phyloP scores from a whole-genome alignment of 2,888 invertebrate species.

The Drosophila leonis region DNA sequence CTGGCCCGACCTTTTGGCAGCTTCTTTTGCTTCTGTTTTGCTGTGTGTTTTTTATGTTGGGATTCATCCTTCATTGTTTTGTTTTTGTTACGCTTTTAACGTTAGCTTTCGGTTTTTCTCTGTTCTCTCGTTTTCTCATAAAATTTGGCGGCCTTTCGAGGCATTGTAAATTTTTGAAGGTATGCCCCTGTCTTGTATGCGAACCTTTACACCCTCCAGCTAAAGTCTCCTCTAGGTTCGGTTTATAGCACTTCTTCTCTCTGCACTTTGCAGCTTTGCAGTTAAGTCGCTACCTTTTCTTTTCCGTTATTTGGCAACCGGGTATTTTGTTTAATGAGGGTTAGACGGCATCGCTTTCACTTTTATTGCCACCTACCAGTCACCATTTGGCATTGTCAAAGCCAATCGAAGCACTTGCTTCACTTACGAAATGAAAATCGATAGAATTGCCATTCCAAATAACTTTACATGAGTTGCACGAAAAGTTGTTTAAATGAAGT shows the following conservation, averaged over 20 bases:
- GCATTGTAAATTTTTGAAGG: conserved; percentile 66
- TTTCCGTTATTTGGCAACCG: conserved; percentile 24
- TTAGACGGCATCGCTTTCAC: conserved; percentile 26
- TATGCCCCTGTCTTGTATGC: background rate
- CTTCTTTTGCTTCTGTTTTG: conserved; percentile 39
- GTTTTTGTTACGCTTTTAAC: conserved; percentile 51
- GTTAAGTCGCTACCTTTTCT: conserved; percentile 54
- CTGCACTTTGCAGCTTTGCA: conserved; percentile 50
- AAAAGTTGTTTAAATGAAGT: conserved; percentile 6
- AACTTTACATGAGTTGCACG: conserved; percentile 8
- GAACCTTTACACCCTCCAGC: background rate
- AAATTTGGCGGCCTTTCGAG: conserved; percentile 62
- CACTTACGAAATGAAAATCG: conserved; percentile 30
- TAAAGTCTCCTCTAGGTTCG: conserved; percentile 19
- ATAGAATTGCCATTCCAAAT: conserved; percentile 30
- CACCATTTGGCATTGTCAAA: conserved; percentile 44
- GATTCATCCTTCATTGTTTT: conserved; percentile 68
- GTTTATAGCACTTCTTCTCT: conserved; percentile 39
- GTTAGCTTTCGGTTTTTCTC: conserved; percentile 34
- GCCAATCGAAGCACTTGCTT: conserved; percentile 21
- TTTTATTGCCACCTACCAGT: conserved; percentile 41
- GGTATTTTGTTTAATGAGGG: conserved; percentile 54
- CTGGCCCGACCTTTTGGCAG: conserved; percentile 18
- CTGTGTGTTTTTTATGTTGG: conserved; percentile 34
- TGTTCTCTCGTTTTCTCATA: conserved; percentile 46